phyloP scores from a whole-genome alignment of 2,888 invertebrate species.

The Yponomeuta malinellus region DNA sequence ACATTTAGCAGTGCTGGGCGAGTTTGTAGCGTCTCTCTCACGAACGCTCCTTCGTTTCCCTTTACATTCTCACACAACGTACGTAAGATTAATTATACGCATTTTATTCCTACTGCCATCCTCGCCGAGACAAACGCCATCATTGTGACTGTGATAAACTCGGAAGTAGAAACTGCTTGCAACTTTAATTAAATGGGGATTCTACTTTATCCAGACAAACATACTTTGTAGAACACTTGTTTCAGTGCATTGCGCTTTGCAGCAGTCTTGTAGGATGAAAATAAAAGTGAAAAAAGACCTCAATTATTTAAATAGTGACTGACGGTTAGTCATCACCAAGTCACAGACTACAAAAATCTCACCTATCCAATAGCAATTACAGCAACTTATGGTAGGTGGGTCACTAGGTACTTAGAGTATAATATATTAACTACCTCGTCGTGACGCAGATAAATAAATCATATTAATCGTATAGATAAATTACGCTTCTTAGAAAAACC shows the following conservation, averaged over 20 bases:
- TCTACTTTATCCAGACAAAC: conserved; percentile 6
- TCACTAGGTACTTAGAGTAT: no score
- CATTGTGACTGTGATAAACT: conserved; percentile 33
- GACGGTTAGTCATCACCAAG: neutral
- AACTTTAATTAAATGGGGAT: conserved; percentile 12
- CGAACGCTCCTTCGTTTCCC: conserved; percentile 43
- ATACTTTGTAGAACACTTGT: neutral
- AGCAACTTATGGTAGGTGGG: neutral
- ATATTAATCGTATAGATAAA: neutral
- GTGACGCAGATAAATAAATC: neutral
- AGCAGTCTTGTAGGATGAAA: neutral
- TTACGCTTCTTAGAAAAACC: neutral
- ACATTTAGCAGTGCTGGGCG: conserved; percentile 49
- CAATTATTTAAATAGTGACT: neutral
- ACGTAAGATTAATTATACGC: conserved; percentile 52
- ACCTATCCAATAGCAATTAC: neutral
- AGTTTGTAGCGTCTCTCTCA: conserved; percentile 38
- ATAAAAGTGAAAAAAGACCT: neutral
- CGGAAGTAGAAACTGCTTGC: conserved; percentile 32
- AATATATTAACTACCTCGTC: neutral
- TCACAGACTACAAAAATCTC: neutral
- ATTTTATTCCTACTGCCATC: conserved; percentile 37
- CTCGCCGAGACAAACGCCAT: conserved; percentile 31
- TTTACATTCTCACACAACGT: conserved; percentile 57
- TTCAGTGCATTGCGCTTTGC: neutral